A percentile compares a stretch with the other conserved stretches of the same genome.
phyloP scores from a whole-genome alignment of 1,140 invertebrate genomes.

The Hycleus cichorii region DNA sequence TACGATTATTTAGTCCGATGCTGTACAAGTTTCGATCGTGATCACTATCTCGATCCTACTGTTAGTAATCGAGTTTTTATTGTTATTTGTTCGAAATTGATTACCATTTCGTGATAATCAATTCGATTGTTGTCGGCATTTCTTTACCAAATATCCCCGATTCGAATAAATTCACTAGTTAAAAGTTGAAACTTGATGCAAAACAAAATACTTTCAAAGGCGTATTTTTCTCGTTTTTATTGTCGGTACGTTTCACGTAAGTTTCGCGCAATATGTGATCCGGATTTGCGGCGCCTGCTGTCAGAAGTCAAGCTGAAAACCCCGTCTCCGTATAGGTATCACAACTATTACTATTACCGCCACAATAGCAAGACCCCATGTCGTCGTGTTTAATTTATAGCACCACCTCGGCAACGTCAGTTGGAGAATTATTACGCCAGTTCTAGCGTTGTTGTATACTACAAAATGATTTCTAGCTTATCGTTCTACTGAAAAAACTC shows the following conservation, averaged over 20 bases:
- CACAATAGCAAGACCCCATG: conserved; percentile 17
- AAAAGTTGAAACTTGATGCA: neutral
- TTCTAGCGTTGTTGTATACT: conserved; percentile 11
- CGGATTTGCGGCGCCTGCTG: conserved; percentile 17
- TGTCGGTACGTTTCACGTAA: conserved; percentile 6
- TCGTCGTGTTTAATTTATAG: conserved; percentile 28
- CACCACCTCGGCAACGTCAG: conserved; percentile 17
- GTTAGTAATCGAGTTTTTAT: no score
- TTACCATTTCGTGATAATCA: no score
- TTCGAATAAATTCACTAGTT: no score
- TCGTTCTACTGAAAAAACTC: neutral
- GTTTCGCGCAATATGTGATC: conserved; percentile 15
- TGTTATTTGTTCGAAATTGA: no score
- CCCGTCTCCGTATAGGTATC: conserved; percentile 16
- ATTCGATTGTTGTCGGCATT: no score
- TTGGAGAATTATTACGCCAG: conserved; percentile 27
- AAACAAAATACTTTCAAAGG: conserved; percentile 7
- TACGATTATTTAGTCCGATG: no score
- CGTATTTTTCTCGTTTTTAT: conserved; percentile 13
- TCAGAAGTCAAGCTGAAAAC: conserved; percentile 23
- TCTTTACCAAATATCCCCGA: no score
- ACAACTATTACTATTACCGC: neutral
- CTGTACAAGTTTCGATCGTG: no score
- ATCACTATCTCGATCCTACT: no score
- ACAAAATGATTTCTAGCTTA: conserved; percentile 1